These are phyloP conservation scores for Mungos mungo DNA, from an alignment of 2,113 vertebrate species.

Conservation along the genomic window DNA sequence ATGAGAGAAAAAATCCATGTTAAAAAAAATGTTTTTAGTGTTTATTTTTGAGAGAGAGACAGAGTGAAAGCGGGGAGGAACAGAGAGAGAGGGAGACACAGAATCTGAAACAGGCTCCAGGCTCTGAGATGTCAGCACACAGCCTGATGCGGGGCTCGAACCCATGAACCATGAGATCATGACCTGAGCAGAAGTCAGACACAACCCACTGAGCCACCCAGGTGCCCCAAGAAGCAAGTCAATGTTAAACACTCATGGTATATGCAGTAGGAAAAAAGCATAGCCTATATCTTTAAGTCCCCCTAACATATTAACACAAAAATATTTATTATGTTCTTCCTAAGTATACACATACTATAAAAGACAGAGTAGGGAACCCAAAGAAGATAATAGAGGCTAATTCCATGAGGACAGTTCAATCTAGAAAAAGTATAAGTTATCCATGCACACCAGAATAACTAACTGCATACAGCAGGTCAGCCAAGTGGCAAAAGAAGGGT, in stretches of 20 bases:
- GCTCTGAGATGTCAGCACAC: too few relatives aligned
- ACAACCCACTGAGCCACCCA: too few relatives aligned
- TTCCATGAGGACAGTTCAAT: background rate
- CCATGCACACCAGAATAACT: background rate
- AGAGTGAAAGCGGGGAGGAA: too few relatives aligned
- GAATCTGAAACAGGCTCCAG: too few relatives aligned
- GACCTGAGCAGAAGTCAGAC: too few relatives aligned
- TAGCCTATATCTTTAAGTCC: background rate
- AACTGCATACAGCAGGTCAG: too few relatives aligned
- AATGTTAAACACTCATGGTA: background rate
- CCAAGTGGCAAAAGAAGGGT: background rate
- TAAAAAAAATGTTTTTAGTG: too few relatives aligned
- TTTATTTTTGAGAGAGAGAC: too few relatives aligned
- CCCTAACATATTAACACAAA: background rate
- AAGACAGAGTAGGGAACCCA: background rate
- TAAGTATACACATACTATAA: background rate
- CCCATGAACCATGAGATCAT: too few relatives aligned
- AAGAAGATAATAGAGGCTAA: background rate
- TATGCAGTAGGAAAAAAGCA: background rate
- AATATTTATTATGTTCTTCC: background rate
- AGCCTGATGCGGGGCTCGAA: too few relatives aligned
- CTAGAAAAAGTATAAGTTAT: background rate
- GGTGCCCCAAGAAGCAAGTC: background rate
- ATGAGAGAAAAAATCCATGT: background rate
- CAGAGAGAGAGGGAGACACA: too few relatives aligned